Evolutionary conservation across 1,140 invertebrate species (phyloP), one percentile per base, ranked within the genome.

Genomic region (Philopotamus ludificatus): DNA sequence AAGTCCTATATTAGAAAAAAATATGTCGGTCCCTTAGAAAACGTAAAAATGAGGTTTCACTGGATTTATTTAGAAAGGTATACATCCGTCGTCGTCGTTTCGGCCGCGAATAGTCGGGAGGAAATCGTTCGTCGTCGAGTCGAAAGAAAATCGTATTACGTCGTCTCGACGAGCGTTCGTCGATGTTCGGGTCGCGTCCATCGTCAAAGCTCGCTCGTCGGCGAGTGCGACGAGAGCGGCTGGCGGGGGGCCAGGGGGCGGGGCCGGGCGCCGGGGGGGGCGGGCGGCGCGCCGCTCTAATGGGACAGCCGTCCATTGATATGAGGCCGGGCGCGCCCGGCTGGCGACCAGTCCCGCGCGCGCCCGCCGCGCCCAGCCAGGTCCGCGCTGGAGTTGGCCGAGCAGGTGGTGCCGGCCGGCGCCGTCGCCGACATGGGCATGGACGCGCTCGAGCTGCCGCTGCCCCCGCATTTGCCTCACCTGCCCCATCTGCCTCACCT

Each of bases 301-400:
- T 80, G 79, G 79, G 77, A 79, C 79, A 77, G 77, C 73, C 57
- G 71, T 73, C 75, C 79, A 79, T 79, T 81, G 76, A 79, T 79
- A 79, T 79, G 78, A 79, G 53, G 72, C 73, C 73, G 73, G 74
- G 71, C 62, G 76, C 74, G 77, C 76, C 77, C 75, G 76, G n/a
- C n/a, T 77, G 77, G 77, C 76, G 76, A 74, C 73, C 76, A 77
- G 74, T 75, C 76, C 77, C 76, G 77, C 75, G 78, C 76, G 77
- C 75, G 77, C 75, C 74, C 76, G 77, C 77, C 75, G 76, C 76
- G 73, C 75, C 76, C 74, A 75, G 75, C 76, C 75, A 74, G 74
- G 76, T 75, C 72, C 77, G 79, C 75, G 74, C 76, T 78, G 78
- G 78, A 78, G 66, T 71, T 80, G 66, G 79, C 78, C 75, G 77